Percentiles rank a stretch among this genome's conserved stretches.
Conservation (phyloP, 92 coral and sea anemone genomes). For the Palythoa caribaeorum region DNA sequence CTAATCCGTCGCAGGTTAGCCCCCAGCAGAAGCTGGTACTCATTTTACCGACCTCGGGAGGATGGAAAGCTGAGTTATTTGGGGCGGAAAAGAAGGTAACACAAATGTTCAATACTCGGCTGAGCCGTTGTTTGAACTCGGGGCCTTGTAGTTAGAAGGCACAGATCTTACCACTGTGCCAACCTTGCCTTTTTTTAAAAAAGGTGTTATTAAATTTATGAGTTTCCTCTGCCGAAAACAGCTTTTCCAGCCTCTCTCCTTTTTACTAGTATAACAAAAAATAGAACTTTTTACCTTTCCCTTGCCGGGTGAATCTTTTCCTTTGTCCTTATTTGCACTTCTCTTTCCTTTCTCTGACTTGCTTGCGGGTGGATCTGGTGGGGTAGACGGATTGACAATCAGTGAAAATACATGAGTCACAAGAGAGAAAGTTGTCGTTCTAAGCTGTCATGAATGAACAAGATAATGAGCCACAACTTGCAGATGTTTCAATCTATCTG, state of each 20-base stretch:
- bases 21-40: too few species aligned
- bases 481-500: too few species aligned
- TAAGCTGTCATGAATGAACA: background rate
- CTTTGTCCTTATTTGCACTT: slow-evolving; percentile 61
- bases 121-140: too few species aligned
- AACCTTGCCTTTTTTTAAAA: too few species aligned
- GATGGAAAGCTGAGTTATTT: too few species aligned
- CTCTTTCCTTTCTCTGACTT: slow-evolving; percentile 69
- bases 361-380: slow-evolving; percentile 76
- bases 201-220: background rate
- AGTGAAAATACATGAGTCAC: background rate
- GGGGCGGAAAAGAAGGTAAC: too few species aligned
- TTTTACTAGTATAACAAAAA: background rate
- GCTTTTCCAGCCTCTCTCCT: background rate
- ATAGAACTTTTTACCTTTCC: slow-evolving; percentile 38
- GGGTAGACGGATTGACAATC: too few species aligned
- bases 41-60: too few species aligned
- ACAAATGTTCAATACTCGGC: too few species aligned
- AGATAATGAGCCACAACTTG: background rate
- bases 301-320: slow-evolving; percentile 36
- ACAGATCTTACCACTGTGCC: too few species aligned
- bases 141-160: too few species aligned
- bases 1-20: too few species aligned
- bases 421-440: background rate
- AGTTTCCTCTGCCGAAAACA: background rate